phyloP scores from a whole-genome alignment of 2,888 invertebrate species.

The Lagria hirta region DNA sequence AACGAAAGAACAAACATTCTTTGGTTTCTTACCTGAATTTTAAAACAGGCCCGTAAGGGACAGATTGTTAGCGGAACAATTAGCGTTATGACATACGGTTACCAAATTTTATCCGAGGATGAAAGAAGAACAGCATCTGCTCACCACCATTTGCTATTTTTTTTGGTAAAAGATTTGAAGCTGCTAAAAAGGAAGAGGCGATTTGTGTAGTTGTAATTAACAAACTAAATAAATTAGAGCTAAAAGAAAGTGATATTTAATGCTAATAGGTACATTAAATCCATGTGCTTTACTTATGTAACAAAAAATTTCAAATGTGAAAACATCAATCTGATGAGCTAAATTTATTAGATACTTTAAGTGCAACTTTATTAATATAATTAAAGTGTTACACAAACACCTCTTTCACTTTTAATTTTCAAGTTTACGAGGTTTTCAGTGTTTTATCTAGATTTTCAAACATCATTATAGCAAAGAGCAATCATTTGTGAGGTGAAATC shows the following conservation, averaged over 20 bases:
- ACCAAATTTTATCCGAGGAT: conserved; percentile 27
- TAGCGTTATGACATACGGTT: conserved; percentile 31
- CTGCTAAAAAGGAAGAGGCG: neutral
- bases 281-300: conserved; percentile 20
- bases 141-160: conserved; percentile 21
- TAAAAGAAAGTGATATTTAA: conserved; percentile 22
- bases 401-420: conserved; percentile 12
- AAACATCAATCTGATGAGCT: conserved; percentile 19
- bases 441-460: too few species aligned
- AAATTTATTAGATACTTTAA: conserved; percentile 23
- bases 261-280: conserved; percentile 17
- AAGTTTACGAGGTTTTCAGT: too few species aligned
- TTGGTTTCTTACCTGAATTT: conserved; percentile 22
- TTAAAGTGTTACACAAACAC: conserved; percentile 20
- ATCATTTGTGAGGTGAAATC: conserved; percentile 21
- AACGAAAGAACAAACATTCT: too few species aligned
- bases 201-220: conserved; percentile 1
- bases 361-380: conserved; percentile 21
- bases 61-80: conserved; percentile 34
- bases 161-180: neutral
- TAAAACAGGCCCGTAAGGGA: conserved; percentile 22
- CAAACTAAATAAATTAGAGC: too few species aligned
- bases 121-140: conserved; percentile 20
- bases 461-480: conserved; percentile 2
- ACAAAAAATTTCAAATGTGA: conserved; percentile 27